Base-by-base conservation (phyloP, 92 coral and sea anemone genomes). In the Porites cylindrica region DNA sequence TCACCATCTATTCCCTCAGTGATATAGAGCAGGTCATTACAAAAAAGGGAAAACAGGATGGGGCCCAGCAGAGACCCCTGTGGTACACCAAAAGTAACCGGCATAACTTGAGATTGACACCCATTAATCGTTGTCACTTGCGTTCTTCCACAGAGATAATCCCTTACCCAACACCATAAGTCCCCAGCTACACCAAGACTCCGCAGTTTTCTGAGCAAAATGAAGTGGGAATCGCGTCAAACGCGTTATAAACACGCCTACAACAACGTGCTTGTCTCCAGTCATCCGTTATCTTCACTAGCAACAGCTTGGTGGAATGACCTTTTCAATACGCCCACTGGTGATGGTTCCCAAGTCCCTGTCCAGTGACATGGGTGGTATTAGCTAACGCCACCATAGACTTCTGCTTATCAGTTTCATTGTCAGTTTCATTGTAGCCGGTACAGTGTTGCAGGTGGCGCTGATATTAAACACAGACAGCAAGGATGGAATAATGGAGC, bases 381-480 rank as follows among this genome's bases (percentile, higher is more conserved):
- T 0, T 23, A 23, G 24, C 24, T 64, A 78, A 82, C 78, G 62
- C 84, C 20, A 82, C 91, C 21, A 56, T 18, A 6, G 87, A 56
- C 67, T 82, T 89, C 1, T 78, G 79, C 75, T 72, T 87, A 17
- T 77, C 86, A 29, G 91, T 82, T 77, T 91, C 91, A 7, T 86
- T 81, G 23, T 91, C 87, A 91, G 89, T 87, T 9, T 26, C 32
- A 1, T 1, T 26, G 60, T 47, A 61, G 26, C 75, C 10, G 87
- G 82, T 51, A 86, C 80, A 32, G 19, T 10, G 65, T 81, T 80
- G 19, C 75, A 10, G 1, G 61, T 13, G 54, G 79, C 83, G 59
- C 85, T 76, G 6, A 24, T 6, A 7, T 63, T 54, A 58, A 19
- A 87, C 1, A 87, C 53, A 2, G 88, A 75, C 56, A 77, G 7